These are phyloP conservation scores for Cinclus cinclus DNA, from an alignment of 2,113 vertebrate genomes.

Conservation along the genomic window DNA sequence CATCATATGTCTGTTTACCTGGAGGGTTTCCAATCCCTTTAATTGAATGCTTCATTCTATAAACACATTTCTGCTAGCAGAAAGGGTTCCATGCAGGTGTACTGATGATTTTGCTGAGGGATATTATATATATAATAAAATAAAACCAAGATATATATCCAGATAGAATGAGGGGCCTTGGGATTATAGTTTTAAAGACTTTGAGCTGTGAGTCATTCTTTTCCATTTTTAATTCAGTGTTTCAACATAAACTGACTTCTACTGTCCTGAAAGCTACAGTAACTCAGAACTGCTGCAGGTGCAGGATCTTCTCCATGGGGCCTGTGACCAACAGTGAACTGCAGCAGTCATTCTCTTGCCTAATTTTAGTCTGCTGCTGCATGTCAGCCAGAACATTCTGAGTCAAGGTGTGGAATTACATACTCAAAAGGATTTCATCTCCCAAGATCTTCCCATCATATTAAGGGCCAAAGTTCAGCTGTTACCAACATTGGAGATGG, in stretches of 20 bases:
- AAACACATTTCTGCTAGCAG: not conserved
- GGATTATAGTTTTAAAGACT: not conserved
- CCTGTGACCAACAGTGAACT: not conserved
- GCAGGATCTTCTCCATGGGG: not conserved
- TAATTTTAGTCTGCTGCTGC: not conserved
- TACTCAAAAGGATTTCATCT: not conserved
- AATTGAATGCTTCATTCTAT: not conserved
- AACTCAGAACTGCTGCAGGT: not conserved
- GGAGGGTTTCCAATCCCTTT: not conserved
- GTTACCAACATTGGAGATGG: not conserved
- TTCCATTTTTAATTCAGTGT: not conserved
- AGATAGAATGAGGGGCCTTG: not conserved
- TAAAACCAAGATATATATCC: not conserved
- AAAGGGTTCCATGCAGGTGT: not conserved
- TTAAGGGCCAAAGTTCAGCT: not conserved
- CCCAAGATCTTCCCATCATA: not conserved
- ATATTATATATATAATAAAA: not conserved
- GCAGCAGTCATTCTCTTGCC: not conserved
- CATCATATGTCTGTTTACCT: not conserved
- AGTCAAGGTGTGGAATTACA: not conserved
- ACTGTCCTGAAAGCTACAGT: not conserved
- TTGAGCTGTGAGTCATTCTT: not conserved
- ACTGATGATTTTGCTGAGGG: not conserved
- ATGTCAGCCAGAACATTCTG: not conserved
- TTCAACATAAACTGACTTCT: not conserved